A percentile compares a stretch with the other conserved stretches of the same genome.
phyloP scores from a whole-genome alignment of 2,797 vertebrate genomes.

The Lemur catta region DNA sequence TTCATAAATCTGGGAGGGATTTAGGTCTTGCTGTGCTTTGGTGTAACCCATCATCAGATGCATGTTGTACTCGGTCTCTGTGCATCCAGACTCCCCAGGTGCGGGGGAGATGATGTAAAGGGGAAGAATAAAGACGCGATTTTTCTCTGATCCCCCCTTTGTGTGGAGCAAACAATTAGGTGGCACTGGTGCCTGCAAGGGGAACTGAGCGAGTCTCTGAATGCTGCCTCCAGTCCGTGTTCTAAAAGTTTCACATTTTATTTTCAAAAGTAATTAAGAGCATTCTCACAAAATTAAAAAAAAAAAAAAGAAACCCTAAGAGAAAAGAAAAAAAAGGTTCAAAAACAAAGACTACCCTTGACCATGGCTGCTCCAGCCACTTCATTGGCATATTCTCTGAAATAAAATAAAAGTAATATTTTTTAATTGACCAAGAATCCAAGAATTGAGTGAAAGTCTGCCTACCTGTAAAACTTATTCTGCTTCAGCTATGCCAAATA shows the following conservation, averaged over 20 bases:
- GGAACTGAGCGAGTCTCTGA: background rate
- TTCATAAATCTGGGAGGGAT: conserved; percentile 68
- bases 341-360: background rate
- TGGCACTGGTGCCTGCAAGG: conserved; percentile 40
- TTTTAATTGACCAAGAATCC: background rate
- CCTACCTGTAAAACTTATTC: background rate
- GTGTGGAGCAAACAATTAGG: conserved; percentile 66
- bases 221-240: background rate
- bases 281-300: background rate
- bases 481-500: background rate
- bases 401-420: background rate
- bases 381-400: background rate
- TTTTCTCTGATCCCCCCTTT: conserved; percentile 67
- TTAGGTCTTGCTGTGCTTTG: conserved; percentile 63
- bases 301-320: background rate
- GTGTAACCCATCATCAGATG: conserved; percentile 69
- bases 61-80: background rate
- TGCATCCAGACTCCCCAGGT: conserved; percentile 57
- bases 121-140: conserved; percentile 60
- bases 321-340: background rate
- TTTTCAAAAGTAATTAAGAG: background rate
- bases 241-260: background rate
- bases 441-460: background rate
- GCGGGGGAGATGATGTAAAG: conserved; percentile 39
- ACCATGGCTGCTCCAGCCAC: no score